Evolutionary conservation across 2,888 invertebrate species (phyloP).

Genomic region (Phaedon cochleariae): DNA sequence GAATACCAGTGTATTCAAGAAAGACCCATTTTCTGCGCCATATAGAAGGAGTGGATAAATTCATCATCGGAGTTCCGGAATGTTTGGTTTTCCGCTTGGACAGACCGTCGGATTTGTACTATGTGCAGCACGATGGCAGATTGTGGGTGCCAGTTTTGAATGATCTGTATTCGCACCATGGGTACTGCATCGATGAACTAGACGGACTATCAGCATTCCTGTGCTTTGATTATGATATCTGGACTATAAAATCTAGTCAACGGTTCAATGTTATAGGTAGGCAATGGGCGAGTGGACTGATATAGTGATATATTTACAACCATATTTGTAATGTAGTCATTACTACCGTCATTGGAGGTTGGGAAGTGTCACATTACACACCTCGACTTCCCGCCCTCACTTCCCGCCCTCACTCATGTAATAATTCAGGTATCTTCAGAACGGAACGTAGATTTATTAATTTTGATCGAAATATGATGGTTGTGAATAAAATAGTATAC

Average conservation of each 20-base stretch:
- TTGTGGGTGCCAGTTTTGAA: conserved; percentile 39
- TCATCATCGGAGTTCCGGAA: conserved; percentile 37
- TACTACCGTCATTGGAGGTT: too few relatives aligned
- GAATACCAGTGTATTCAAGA: conserved; percentile 30
- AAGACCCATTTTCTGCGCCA: conserved; percentile 17
- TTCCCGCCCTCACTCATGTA: too few relatives aligned
- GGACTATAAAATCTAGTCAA: not conserved
- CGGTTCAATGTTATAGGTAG: conserved; percentile 25
- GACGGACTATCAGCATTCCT: conserved; percentile 26
- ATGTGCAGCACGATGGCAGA: conserved; percentile 43
- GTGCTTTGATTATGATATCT: conserved; percentile 22
- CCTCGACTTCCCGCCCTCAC: too few relatives aligned
- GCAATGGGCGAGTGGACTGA: too few relatives aligned
- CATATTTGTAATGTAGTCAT: too few relatives aligned
- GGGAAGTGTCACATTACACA: too few relatives aligned
- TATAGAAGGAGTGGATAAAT: conserved; percentile 11
- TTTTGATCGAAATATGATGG: too few relatives aligned
- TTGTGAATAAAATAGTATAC: too few relatives aligned
- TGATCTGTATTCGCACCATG: conserved; percentile 24
- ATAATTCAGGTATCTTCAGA: too few relatives aligned
- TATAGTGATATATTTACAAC: too few relatives aligned
- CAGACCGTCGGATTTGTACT: conserved; percentile 38
- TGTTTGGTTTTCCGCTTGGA: conserved; percentile 37
- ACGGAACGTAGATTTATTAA: too few relatives aligned
- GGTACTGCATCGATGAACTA: conserved; percentile 43